These are phyloP conservation scores for Drosophila persimilis DNA, from an alignment of 1,140 invertebrate genomes.

Conservation along the genomic window DNA sequence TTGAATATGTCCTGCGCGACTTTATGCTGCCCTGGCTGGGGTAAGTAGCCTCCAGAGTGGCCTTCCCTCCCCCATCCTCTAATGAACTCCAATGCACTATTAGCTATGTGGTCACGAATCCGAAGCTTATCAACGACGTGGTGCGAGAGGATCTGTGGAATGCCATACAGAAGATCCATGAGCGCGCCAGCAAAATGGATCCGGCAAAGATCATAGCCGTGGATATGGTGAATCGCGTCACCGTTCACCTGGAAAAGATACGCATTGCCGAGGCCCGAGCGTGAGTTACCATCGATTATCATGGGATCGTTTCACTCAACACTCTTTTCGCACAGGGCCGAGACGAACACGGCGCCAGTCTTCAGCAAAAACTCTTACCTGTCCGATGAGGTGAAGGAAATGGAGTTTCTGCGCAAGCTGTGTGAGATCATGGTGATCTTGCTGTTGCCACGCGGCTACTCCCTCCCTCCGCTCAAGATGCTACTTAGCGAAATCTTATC, in stretches of 20 bases:
- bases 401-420: constrained; percentile 91
- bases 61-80: not conserved
- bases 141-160: constrained; percentile 93
- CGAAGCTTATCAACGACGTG: constrained; percentile 85
- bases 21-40: constrained; percentile 90
- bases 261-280: constrained; percentile 89
- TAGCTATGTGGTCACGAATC: constrained; percentile 83
- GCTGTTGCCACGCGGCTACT: constrained; percentile 91
- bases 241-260: constrained; percentile 93
- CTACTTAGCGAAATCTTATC: constrained; percentile 92
- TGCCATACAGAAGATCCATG: constrained; percentile 89
- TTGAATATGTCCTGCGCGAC: constrained; percentile 91
- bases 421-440: constrained; percentile 92
- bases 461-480: constrained; percentile 89
- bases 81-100: no score
- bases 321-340: constrained; percentile 83
- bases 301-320: not conserved
- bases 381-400: constrained; percentile 88
- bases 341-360: constrained; percentile 86
- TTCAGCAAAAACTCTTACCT: constrained; percentile 91
- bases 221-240: constrained; percentile 89
- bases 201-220: constrained; percentile 91
- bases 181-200: constrained; percentile 89
- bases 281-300: constrained; percentile 84
- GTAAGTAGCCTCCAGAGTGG: constrained; percentile 81